Evolutionary conservation across 2,888 invertebrate species (phyloP).

Genomic region (Pyrgus malvae): DNA sequence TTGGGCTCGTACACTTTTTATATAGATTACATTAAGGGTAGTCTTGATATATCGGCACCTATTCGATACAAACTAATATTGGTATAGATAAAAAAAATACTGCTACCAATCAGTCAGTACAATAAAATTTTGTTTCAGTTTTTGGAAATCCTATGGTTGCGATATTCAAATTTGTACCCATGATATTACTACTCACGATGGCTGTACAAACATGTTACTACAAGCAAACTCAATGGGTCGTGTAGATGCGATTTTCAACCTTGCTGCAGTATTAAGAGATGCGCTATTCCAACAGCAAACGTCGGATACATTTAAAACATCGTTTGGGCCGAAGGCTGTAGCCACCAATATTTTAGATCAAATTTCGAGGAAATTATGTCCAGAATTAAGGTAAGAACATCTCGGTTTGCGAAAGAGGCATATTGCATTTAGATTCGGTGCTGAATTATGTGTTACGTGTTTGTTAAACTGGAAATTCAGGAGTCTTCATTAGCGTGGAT

Average conservation of each 20-base stretch:
- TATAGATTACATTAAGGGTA: no score
- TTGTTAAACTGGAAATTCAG: no score
- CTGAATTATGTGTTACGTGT: no score
- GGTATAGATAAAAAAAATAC: not conserved
- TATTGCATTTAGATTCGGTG: no score
- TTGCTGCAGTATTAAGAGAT: slow-evolving; percentile 11
- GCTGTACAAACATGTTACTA: slow-evolving; percentile 1
- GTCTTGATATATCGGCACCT: no score
- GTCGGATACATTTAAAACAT: not conserved
- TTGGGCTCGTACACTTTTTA: no score
- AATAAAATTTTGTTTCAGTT: not conserved
- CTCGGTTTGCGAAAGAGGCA: no score
- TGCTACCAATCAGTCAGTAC: not conserved
- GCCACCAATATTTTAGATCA: not conserved
- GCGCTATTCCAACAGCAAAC: slow-evolving; percentile 9
- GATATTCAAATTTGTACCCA: not conserved
- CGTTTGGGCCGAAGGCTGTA: slow-evolving; percentile 3
- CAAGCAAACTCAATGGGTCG: not conserved
- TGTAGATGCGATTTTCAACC: slow-evolving; percentile 12
- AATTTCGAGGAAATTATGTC: slow-evolving; percentile 6
- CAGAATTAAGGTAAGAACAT: not conserved
- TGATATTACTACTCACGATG: not conserved
- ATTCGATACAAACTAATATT: not conserved
- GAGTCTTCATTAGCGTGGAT: no score
- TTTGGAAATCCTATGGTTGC: not conserved